Conservation (phyloP, 2,797 vertebrate species). For the Liasis olivaceus region DNA sequence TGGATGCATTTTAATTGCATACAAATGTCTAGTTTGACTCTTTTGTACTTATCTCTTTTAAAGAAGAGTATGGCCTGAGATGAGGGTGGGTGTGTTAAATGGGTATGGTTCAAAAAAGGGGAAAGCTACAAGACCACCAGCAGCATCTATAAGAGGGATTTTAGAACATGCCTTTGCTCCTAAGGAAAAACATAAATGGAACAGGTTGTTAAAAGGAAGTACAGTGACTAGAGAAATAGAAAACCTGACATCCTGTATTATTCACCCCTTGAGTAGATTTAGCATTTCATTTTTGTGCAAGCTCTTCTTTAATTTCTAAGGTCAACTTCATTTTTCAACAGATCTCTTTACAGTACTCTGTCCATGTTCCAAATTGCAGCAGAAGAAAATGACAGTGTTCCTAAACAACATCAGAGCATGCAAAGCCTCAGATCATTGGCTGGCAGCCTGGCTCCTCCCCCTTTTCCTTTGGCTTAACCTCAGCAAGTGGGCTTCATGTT, state of each 20-base stretch:
- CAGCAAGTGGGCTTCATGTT: too few species aligned
- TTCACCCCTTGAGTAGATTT: not conserved
- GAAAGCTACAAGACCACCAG: not conserved
- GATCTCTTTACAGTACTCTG: not conserved
- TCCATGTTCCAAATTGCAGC: not conserved
- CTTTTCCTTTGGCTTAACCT: not conserved
- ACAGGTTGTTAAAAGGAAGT: not conserved
- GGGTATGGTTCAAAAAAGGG: not conserved
- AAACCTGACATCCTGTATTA: not conserved
- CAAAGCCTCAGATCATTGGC: not conserved
- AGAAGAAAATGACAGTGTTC: not conserved
- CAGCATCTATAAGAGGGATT: not conserved
- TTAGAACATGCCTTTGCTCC: not conserved
- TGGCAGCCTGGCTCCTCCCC: not conserved
- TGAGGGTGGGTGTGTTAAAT: not conserved
- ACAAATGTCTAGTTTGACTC: not conserved
- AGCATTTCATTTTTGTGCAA: not conserved
- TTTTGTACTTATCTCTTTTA: not conserved
- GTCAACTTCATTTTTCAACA: not conserved
- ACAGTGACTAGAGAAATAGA: not conserved
- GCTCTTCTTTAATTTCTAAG: not conserved
- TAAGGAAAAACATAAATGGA: not conserved
- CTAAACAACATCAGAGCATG: not conserved
- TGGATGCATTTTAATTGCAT: not conserved
- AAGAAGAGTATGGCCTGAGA: not conserved